Conservation (phyloP, 2,797 vertebrate species). For the Enteromius fasciolatus region DNA sequence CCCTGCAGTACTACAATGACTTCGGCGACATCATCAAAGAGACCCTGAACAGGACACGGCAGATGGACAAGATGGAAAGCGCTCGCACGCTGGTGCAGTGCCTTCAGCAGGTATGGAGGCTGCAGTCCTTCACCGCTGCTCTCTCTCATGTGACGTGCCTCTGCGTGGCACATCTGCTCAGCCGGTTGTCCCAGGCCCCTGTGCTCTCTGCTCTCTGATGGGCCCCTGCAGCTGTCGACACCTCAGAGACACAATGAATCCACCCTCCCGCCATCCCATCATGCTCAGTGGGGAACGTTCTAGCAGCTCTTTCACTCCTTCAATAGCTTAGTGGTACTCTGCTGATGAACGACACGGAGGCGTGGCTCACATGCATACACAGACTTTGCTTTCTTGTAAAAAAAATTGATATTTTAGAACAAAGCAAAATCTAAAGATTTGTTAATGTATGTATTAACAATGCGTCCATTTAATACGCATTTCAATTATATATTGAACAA, state of each 20-base stretch:
- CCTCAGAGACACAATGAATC: constrained; percentile 7
- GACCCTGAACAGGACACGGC: constrained; percentile 82
- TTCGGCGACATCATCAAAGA: constrained; percentile 96
- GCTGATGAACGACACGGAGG: constrained; percentile 5
- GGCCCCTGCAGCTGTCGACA: constrained; percentile 49
- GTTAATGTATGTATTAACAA: neutral
- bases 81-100: constrained; percentile 84
- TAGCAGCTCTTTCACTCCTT: constrained; percentile 47
- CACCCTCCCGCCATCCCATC: constrained; percentile 7
- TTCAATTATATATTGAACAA: no score
- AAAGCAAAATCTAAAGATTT: neutral
- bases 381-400: neutral
- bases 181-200: constrained; percentile 29
- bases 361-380: neutral
- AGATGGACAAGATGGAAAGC: constrained; percentile 85
- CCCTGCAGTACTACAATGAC: constrained; percentile 78
- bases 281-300: constrained; percentile 52
- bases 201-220: neutral
- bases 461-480: neutral
- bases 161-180: constrained; percentile 43
- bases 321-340: constrained; percentile 44
- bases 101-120: constrained; percentile 85
- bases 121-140: neutral
- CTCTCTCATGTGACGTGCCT: constrained; percentile 29
- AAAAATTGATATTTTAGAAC: neutral